Evolutionary conservation across 1,140 invertebrate genomes (phyloP).

Genomic region (Cydia pomonella): DNA sequence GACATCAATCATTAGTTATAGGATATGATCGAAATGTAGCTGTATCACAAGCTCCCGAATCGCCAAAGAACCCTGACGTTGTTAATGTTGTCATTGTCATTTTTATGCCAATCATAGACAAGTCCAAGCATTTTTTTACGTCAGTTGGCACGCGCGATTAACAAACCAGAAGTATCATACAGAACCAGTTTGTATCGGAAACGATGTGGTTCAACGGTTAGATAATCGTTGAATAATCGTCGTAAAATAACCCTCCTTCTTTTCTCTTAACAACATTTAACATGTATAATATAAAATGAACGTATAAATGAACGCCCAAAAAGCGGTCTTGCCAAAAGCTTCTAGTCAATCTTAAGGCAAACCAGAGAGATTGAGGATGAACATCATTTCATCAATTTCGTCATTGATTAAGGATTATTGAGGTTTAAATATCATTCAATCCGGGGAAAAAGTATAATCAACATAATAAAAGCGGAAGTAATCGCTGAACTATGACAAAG

Average conservation of each 20-base stretch:
- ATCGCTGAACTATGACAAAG: too few relatives aligned
- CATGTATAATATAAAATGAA: too few relatives aligned
- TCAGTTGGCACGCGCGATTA: neutral
- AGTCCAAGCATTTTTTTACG: neutral
- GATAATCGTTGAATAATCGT: slow-evolving; percentile 26
- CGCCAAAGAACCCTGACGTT: neutral
- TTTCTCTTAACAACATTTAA: neutral
- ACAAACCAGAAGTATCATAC: slow-evolving; percentile 6
- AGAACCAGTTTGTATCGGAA: neutral
- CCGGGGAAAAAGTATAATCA: neutral
- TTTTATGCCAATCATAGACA: neutral
- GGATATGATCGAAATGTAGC: neutral
- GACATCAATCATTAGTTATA: too few relatives aligned
- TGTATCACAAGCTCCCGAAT: neutral
- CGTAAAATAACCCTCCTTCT: neutral
- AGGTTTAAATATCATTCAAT: too few relatives aligned
- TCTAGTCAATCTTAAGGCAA: neutral
- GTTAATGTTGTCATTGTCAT: neutral
- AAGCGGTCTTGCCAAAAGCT: neutral
- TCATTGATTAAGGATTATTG: too few relatives aligned
- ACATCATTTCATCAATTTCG: too few relatives aligned
- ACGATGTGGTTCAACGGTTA: slow-evolving; percentile 24
- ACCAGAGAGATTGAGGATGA: neutral
- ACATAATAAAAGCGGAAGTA: too few relatives aligned
- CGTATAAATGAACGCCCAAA: neutral